Evolutionary conservation across 2,888 invertebrate genomes (phyloP).

Genomic region (Epinotia nisella): DNA sequence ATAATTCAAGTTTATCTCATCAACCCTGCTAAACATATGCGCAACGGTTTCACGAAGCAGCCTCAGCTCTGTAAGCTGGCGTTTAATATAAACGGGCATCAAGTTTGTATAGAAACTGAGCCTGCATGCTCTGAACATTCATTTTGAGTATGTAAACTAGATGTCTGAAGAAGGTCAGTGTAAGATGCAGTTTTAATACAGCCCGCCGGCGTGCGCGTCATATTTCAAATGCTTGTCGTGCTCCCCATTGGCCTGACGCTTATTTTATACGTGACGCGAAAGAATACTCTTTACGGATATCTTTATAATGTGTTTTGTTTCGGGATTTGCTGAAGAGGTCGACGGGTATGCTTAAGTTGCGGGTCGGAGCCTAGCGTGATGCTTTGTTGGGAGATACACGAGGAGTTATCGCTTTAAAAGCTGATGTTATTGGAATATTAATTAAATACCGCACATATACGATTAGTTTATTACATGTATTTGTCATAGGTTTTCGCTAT

Average conservation of each 20-base stretch:
- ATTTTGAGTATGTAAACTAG: conserved; percentile 49
- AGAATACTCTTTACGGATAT: conserved; percentile 63
- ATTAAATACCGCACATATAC: too few relatives aligned
- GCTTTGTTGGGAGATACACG: too few relatives aligned
- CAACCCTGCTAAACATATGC: neutral
- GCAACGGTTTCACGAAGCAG: neutral
- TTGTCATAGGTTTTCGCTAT: neutral
- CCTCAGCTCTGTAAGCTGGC: neutral
- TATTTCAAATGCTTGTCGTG: conserved; percentile 75
- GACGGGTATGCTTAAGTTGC: neutral
- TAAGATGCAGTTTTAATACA: conserved; percentile 74
- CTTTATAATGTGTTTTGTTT: conserved; percentile 65
- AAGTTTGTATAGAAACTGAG: conserved; percentile 16
- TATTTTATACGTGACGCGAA: conserved; percentile 77
- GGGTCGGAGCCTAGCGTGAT: too few relatives aligned
- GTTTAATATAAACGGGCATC: conserved; percentile 32
- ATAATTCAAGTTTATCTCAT: neutral
- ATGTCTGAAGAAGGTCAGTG: conserved; percentile 53
- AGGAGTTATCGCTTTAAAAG: neutral
- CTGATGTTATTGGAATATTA: neutral
- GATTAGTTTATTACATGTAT: neutral
- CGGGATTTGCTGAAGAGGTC: conserved; percentile 46
- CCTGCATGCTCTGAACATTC: conserved; percentile 38
- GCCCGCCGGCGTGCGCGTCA: conserved; percentile 60
- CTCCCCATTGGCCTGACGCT: conserved; percentile 70